Evolutionary conservation across 2,888 invertebrate species (phyloP).

Genomic region (Bellardia bayeri): DNA sequence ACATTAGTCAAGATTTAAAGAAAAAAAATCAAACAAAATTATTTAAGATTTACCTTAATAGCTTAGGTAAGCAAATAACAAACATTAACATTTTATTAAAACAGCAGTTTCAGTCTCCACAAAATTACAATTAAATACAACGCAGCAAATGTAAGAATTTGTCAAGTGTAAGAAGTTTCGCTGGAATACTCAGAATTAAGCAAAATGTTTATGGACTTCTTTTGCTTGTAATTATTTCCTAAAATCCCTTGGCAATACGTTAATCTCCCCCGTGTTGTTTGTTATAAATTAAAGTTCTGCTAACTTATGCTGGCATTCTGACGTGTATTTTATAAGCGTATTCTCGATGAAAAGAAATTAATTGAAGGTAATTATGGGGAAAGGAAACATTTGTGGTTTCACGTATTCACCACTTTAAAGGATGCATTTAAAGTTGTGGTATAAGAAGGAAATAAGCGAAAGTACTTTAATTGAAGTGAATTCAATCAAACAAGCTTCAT

Average conservation of each 20-base stretch:
- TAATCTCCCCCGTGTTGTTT: neutral
- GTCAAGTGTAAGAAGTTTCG: too few species aligned
- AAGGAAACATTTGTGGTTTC: too few species aligned
- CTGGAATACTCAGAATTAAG: neutral
- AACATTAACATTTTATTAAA: slow-evolving; percentile 18
- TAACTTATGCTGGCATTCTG: neutral
- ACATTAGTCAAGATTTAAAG: neutral
- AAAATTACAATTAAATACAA: neutral
- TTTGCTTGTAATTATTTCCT: neutral
- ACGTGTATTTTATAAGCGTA: neutral
- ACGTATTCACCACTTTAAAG: too few species aligned
- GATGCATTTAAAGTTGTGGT: too few species aligned
- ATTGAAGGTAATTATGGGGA: neutral
- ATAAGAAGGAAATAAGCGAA: too few species aligned
- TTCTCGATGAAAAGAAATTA: neutral
- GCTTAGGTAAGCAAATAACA: neutral
- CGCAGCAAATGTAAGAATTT: too few species aligned
- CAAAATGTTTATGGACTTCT: neutral
- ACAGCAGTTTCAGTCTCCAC: neutral
- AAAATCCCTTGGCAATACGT: too few species aligned
- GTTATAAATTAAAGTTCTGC: neutral
- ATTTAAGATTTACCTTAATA: neutral
- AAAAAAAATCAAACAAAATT: neutral
- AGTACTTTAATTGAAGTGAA: too few species aligned
- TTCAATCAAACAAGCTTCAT: too few species aligned